Evolutionary conservation across 2,113 vertebrate genomes (phyloP).

Genomic region (Nothocercus nigrocapillus): DNA sequence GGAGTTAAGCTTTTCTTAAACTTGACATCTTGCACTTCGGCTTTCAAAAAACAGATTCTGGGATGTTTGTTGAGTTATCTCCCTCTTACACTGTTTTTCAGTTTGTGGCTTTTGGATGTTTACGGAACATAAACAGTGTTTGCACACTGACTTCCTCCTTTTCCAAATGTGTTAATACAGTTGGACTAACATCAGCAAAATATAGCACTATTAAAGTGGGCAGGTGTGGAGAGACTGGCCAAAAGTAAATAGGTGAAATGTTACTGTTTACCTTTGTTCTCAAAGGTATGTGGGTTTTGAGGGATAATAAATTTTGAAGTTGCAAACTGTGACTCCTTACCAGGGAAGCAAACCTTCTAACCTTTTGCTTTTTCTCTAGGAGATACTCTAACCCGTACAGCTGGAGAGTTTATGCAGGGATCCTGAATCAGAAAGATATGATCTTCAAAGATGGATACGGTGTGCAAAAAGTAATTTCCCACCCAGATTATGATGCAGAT

Average conservation of each 20-base stretch:
- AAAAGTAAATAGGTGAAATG: neutral
- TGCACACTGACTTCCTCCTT: neutral
- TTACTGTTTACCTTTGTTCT: neutral
- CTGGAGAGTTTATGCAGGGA: conserved; percentile 77
- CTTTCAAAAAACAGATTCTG: neutral
- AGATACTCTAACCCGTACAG: neutral
- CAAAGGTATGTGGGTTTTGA: neutral
- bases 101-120: neutral
- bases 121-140: neutral
- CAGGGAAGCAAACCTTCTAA: neutral
- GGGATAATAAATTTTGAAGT: neutral
- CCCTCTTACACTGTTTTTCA: neutral
- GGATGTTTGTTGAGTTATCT: neutral
- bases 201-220: neutral
- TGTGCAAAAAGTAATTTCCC: conserved; percentile 74
- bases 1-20: neutral
- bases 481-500: conserved; percentile 73
- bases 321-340: fast-evolving
- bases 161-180: neutral
- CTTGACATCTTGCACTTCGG: neutral
- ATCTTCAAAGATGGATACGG: neutral
- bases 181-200: neutral
- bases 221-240: neutral
- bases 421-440: conserved; percentile 67
- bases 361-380: conserved; percentile 22